A percentile compares a stretch with the other conserved stretches of the same genome.
Evolutionary conservation across 2,797 vertebrate genomes (phyloP).

Genomic region (Alcedo atthis): DNA sequence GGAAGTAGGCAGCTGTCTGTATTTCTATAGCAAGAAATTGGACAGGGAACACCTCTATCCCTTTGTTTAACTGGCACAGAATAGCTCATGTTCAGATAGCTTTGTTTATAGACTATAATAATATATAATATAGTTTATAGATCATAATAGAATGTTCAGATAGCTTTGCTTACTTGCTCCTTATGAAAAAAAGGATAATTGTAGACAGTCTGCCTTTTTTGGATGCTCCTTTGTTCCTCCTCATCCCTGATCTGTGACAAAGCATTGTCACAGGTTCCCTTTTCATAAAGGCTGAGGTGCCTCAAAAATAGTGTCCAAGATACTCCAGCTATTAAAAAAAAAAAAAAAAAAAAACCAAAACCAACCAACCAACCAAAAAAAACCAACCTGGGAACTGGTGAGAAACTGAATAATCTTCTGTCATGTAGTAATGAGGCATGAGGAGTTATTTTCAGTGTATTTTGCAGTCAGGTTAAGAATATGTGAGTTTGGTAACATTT

Average conservation of each 20-base stretch:
- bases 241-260: background rate
- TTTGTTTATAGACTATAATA: background rate
- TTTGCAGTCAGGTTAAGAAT: background rate
- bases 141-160: background rate
- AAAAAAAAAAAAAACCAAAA: no score
- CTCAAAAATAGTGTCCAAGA: background rate
- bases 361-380: no score
- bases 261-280: background rate
- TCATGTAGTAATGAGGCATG: background rate
- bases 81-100: background rate
- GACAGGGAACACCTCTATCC: background rate
- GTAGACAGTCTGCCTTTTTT: background rate
- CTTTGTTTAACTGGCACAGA: background rate
- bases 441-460: background rate
- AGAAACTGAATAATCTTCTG: background rate
- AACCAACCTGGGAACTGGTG: background rate
- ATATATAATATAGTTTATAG: no score
- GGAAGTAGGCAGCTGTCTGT: background rate
- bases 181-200: background rate
- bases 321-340: background rate
- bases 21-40: background rate
- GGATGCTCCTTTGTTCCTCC: background rate
- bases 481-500: background rate
- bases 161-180: background rate
- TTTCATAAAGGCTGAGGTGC: background rate